These are phyloP conservation scores for Epistrophella euchroma DNA, from an alignment of 2,888 invertebrate genomes.

Conservation along the genomic window DNA sequence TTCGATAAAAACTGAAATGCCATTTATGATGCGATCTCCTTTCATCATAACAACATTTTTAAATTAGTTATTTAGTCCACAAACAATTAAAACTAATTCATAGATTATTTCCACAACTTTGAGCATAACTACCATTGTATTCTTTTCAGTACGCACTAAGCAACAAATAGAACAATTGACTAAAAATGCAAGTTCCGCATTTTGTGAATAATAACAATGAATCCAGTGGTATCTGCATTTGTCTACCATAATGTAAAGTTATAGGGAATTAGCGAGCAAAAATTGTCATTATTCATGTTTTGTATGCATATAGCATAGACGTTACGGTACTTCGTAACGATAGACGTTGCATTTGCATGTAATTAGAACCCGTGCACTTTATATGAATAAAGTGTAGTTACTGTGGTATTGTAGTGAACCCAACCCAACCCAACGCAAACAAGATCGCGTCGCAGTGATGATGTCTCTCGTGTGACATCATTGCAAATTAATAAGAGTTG, in stretches of 20 bases:
- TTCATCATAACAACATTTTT: conserved; percentile 13
- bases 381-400: conserved; percentile 38
- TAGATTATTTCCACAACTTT: conserved; percentile 19
- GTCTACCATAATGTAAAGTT: conserved; percentile 9
- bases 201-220: conserved; percentile 48
- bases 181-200: conserved; percentile 62
- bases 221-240: conserved; percentile 8
- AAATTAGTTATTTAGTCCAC: conserved; percentile 14
- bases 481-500: conserved; percentile 63
- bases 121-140: not conserved
- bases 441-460: conserved; percentile 33
- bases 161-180: conserved; percentile 37
- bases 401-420: conserved; percentile 30
- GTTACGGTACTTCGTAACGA: conserved; percentile 56
- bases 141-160: conserved; percentile 43
- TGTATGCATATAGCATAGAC: conserved; percentile 12
- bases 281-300: conserved; percentile 56
- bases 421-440: conserved; percentile 15
- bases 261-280: conserved; percentile 38
- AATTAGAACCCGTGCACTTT: conserved; percentile 45
- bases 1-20: conserved; percentile 5
- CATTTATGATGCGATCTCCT: conserved; percentile 21
- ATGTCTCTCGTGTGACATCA: conserved; percentile 64
- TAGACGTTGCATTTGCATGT: conserved; percentile 44
- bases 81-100: conserved; percentile 52